Conservation (phyloP, 64 coral and sea anemone species). For the Orbicella faveolata region DNA sequence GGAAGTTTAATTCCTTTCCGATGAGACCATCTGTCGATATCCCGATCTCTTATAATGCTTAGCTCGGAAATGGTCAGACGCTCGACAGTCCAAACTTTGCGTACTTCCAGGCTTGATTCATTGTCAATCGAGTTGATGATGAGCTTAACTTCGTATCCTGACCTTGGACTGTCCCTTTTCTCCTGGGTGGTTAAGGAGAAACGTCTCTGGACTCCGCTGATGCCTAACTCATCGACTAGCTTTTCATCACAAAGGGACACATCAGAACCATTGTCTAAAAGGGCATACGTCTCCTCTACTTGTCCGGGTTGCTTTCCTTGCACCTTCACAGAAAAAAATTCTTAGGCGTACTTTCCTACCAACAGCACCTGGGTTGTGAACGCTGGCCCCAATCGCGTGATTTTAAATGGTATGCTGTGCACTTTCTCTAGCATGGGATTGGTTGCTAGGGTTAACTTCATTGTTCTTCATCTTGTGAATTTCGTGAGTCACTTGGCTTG, state of each 20-base stretch:
- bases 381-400: background rate
- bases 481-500: background rate
- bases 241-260: background rate
- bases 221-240: background rate
- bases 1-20: background rate
- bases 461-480: background rate
- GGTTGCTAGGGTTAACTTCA: background rate
- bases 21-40: slow-evolving; percentile 37
- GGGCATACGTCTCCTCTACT: background rate
- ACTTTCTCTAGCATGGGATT: background rate
- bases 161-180: background rate
- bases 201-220: background rate
- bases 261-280: slow-evolving; percentile 28
- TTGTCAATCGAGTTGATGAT: background rate
- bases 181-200: slow-evolving; percentile 14
- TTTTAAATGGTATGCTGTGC: background rate
- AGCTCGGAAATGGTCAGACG: slow-evolving; percentile 14
- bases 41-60: slow-evolving; percentile 14
- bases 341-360: slow-evolving; percentile 19
- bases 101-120: slow-evolving; percentile 4
- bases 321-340: slow-evolving; percentile 28
- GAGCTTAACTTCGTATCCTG: slow-evolving; percentile 6
- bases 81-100: slow-evolving; percentile 9
- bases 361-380: background rate
- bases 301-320: slow-evolving; percentile 3